These are phyloP conservation scores for Muscicapa adusta DNA, from an alignment of 2,113 vertebrate genomes.

Conservation along the genomic window DNA sequence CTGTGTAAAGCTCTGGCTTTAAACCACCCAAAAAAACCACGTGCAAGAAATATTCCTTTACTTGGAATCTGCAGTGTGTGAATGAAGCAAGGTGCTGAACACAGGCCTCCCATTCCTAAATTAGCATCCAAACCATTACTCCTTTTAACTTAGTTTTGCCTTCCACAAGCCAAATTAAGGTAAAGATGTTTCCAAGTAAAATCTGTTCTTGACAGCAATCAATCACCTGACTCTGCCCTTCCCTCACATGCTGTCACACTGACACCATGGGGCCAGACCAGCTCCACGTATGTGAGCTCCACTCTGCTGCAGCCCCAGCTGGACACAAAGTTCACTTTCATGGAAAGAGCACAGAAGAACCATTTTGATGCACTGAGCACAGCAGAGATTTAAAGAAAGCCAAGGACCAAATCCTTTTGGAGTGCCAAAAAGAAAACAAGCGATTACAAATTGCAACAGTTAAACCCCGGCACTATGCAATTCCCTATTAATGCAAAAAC, in stretches of 20 bases:
- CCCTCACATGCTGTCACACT: neutral
- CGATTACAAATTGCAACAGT: neutral
- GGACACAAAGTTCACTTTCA: neutral
- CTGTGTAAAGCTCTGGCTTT: neutral
- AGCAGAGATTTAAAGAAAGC: neutral
- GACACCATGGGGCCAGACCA: neutral
- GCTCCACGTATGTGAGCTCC: neutral
- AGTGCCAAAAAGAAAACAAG: neutral
- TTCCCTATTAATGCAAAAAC: neutral
- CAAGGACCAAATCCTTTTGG: neutral
- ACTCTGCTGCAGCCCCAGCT: neutral
- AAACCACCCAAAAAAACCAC: neutral
- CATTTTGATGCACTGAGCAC: neutral
- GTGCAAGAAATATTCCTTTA: neutral
- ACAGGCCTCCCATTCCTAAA: neutral
- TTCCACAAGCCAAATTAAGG: neutral
- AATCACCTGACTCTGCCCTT: neutral
- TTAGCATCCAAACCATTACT: neutral
- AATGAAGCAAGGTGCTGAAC: neutral
- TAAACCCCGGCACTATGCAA: neutral
- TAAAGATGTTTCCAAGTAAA: neutral
- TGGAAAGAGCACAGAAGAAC: neutral
- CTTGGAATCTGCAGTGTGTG: neutral
- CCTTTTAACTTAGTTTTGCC: neutral
- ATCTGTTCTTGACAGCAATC: neutral